Percentiles rank a stretch among this genome's conserved stretches.
These are phyloP conservation scores for Acleris emargana DNA, from an alignment of 2,888 invertebrate genomes.

Conservation along the genomic window DNA sequence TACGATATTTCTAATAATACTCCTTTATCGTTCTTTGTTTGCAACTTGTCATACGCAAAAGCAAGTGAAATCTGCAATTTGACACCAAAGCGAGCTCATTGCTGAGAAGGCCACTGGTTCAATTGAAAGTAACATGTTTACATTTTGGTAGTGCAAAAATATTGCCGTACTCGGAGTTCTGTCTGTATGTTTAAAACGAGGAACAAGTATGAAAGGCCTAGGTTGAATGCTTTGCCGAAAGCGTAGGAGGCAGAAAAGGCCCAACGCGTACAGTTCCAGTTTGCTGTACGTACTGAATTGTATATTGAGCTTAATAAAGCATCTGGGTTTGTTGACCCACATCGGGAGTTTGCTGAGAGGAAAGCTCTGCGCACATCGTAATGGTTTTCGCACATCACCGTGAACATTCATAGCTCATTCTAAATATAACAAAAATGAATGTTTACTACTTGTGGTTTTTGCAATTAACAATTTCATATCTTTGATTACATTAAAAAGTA, in stretches of 20 bases:
- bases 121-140: neutral
- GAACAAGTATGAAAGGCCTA: conserved; percentile 22
- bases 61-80: conserved; percentile 33
- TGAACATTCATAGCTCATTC: neutral
- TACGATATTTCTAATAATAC: conserved; percentile 70
- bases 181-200: conserved; percentile 12
- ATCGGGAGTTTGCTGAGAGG: conserved; percentile 35
- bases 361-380: conserved; percentile 18
- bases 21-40: conserved; percentile 61
- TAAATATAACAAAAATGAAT: neutral
- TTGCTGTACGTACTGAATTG: conserved; percentile 58
- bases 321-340: conserved; percentile 61
- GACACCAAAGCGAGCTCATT: conserved; percentile 24
- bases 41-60: conserved; percentile 46
- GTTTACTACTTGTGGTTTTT: neutral
- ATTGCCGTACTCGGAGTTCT: neutral
- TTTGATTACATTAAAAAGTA: neutral
- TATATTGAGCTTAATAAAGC: conserved; percentile 61
- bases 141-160: conserved; percentile 6
- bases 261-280: conserved; percentile 56
- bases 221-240: conserved; percentile 49
- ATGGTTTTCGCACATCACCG: conserved; percentile 13
- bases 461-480: neutral
- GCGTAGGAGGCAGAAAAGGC: conserved; percentile 66
- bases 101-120: conserved; percentile 8